Evolutionary conservation across 2,113 vertebrate species (phyloP).

Genomic region (Vicugna pacos): DNA sequence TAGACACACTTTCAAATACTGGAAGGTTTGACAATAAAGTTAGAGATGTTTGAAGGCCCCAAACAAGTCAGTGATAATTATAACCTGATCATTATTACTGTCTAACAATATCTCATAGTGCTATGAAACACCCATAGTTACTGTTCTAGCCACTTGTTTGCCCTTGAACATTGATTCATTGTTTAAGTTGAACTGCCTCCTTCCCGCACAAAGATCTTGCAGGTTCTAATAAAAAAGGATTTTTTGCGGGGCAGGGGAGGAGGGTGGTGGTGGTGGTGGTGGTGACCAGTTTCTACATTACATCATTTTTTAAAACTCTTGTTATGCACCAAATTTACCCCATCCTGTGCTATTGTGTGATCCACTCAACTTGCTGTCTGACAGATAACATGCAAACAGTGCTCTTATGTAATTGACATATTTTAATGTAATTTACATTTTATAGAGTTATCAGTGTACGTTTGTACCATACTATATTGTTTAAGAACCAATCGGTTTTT

Average conservation of each 20-base stretch:
- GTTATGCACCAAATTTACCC: not conserved
- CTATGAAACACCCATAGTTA: not conserved
- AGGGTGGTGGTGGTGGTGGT: not conserved
- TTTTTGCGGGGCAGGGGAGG: no score
- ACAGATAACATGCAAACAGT: not conserved
- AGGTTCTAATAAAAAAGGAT: not conserved
- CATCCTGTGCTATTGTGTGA: not conserved
- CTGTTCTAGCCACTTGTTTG: not conserved
- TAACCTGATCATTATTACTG: not conserved
- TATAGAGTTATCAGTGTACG: not conserved
- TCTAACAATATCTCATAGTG: not conserved
- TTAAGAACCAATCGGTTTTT: not conserved
- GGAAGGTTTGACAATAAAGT: not conserved
- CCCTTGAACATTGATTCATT: not conserved
- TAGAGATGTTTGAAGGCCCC: not conserved
- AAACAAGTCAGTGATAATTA: not conserved
- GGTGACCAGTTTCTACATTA: not conserved
- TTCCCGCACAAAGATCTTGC: not conserved
- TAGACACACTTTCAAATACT: slow-evolving; percentile 11
- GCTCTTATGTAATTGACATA: not conserved
- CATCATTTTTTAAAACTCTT: not conserved
- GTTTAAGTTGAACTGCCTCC: not conserved
- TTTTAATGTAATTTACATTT: slow-evolving; percentile 13
- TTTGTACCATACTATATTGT: not conserved
- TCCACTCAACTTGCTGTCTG: not conserved